Conservation (phyloP, 2,888 invertebrate genomes). For the Diplolepis rosae region DNA sequence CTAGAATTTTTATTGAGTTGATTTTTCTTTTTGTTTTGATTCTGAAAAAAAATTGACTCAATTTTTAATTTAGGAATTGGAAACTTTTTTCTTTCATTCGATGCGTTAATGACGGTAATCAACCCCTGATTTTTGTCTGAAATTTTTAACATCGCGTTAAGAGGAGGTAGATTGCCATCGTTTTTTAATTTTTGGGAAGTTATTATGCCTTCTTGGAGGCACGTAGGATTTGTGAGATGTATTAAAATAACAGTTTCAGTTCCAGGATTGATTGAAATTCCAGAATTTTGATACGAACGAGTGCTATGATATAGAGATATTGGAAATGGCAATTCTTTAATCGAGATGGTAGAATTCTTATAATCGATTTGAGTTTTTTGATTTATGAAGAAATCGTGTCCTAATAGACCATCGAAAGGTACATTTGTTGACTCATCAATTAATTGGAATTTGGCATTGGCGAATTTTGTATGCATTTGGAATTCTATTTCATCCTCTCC, state of each 20-base stretch:
- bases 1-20: too few relatives aligned
- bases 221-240: conserved; percentile 7
- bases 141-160: conserved; percentile 29
- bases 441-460: conserved; percentile 6
- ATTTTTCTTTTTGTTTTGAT: too few relatives aligned
- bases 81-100: not conserved
- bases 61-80: conserved; percentile 14
- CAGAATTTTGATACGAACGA: not conserved
- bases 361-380: conserved; percentile 34
- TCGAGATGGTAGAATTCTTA: conserved; percentile 5
- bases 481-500: too few relatives aligned
- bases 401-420: conserved; percentile 28
- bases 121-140: conserved; percentile 23
- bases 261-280: conserved; percentile 2
- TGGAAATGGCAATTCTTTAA: conserved; percentile 12
- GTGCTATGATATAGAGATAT: conserved; percentile 30
- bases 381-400: conserved; percentile 8
- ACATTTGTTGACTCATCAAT: conserved; percentile 24
- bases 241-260: conserved; percentile 8
- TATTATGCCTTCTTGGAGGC: conserved; percentile 19
- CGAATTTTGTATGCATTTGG: not conserved
- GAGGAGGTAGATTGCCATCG: not conserved
- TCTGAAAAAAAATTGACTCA: not conserved
- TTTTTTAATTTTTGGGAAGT: conserved; percentile 5
- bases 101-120: conserved; percentile 29